Evolutionary conservation across 2,888 invertebrate species (phyloP).

Genomic region (Oligia strigilis): DNA sequence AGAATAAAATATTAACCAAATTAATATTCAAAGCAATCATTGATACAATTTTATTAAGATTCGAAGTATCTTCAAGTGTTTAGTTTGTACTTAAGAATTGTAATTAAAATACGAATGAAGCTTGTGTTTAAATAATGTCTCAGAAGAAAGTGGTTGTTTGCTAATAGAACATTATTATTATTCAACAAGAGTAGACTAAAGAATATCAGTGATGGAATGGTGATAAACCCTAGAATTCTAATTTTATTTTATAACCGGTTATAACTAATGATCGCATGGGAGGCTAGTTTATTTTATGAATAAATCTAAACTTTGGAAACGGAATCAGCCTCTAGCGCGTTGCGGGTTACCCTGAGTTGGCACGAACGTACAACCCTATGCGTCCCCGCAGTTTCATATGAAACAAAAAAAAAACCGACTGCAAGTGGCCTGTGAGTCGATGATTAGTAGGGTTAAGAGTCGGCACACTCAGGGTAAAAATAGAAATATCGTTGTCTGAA

Average conservation of each 20-base stretch:
- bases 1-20: background rate
- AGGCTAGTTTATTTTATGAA: background rate
- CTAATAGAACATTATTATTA: background rate
- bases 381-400: background rate
- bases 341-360: background rate
- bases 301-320: background rate
- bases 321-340: background rate
- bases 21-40: conserved; percentile 14
- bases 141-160: background rate
- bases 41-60: conserved; percentile 3
- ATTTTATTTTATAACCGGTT: background rate
- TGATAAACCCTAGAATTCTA: background rate
- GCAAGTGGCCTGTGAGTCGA: no score
- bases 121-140: conserved; percentile 25
- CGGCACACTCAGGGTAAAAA: background rate
- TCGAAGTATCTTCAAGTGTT: conserved; percentile 28
- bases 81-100: conserved; percentile 22
- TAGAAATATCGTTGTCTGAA: background rate
- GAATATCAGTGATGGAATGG: background rate
- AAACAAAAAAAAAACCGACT: no score
- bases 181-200: background rate
- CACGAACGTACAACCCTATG: background rate
- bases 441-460: no score
- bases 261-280: background rate
- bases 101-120: conserved; percentile 39